phyloP scores from a whole-genome alignment of 2,113 vertebrate genomes.

The Halichoeres trimaculatus region DNA sequence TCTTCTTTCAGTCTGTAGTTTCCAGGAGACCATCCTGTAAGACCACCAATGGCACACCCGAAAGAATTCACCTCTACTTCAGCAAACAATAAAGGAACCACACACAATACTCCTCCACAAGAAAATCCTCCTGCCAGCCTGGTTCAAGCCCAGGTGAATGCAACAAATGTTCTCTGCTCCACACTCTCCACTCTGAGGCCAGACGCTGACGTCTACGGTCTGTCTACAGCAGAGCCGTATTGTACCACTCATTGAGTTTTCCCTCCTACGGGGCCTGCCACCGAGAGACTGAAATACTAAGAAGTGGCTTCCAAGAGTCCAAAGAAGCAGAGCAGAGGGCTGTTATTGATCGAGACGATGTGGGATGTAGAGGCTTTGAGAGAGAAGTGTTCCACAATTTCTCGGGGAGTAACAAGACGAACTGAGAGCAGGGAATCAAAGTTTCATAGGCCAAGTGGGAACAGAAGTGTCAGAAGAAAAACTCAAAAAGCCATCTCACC shows the following conservation, averaged over 20 bases:
- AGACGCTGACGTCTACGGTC: background rate
- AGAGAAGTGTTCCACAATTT: slow-evolving; percentile 22
- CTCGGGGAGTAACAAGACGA: slow-evolving; percentile 16
- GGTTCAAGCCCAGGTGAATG: slow-evolving; percentile 37
- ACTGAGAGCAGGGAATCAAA: background rate
- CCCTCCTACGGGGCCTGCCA: slow-evolving; percentile 8
- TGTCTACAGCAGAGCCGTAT: slow-evolving; percentile 14
- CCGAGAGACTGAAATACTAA: slow-evolving; percentile 18
- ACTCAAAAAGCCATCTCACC: background rate
- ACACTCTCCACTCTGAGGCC: slow-evolving; percentile 6
- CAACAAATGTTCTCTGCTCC: background rate
- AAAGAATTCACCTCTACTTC: slow-evolving; percentile 47
- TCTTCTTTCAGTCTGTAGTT: slow-evolving; percentile 40
- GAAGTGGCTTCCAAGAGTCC: slow-evolving; percentile 17
- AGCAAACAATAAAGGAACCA: slow-evolving; percentile 29
- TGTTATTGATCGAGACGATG: slow-evolving; percentile 46
- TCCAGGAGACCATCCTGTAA: slow-evolving; percentile 41
- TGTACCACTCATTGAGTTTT: slow-evolving; percentile 26
- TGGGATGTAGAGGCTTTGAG: slow-evolving; percentile 14
- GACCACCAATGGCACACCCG: background rate
- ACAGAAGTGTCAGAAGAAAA: background rate
- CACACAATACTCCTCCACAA: slow-evolving; percentile 34
- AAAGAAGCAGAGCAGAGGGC: slow-evolving; percentile 9
- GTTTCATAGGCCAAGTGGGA: background rate
- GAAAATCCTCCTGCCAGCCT: slow-evolving; percentile 39